These are phyloP conservation scores for Coreoperca whiteheadi DNA, from an alignment of 2,113 vertebrate genomes.

Conservation along the genomic window DNA sequence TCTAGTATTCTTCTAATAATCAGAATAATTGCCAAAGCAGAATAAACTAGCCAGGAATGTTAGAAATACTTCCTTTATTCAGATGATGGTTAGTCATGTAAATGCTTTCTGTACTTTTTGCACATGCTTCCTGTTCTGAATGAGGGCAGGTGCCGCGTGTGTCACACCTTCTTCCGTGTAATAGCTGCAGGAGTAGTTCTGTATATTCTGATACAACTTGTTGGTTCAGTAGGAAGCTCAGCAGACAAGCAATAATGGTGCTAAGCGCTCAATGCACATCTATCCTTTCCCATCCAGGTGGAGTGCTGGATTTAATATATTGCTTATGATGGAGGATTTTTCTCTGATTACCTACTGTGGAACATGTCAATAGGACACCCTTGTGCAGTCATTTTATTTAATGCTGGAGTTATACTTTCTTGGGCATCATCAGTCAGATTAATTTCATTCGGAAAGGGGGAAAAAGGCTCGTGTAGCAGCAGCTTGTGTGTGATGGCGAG, in stretches of 20 bases:
- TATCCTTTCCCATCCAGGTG: neutral
- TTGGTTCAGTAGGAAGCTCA: conserved; percentile 15
- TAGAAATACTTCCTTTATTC: neutral
- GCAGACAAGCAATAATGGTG: neutral
- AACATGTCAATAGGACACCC: neutral
- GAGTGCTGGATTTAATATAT: neutral
- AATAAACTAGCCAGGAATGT: neutral
- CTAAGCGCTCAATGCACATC: neutral
- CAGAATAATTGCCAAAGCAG: neutral
- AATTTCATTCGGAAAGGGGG: neutral
- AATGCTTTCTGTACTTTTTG: neutral
- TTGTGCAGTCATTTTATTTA: conserved; percentile 19
- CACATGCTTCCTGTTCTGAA: neutral
- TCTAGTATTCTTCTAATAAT: neutral
- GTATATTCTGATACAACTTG: conserved; percentile 26
- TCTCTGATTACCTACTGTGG: neutral
- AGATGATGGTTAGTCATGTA: neutral
- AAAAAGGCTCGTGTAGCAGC: conserved; percentile 2
- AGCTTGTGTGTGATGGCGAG: conserved; percentile 20
- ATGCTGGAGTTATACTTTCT: neutral
- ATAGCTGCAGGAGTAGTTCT: conserved; percentile 17
- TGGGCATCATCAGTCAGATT: conserved; percentile 32
- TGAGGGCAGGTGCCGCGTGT: neutral
- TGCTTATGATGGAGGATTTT: neutral
- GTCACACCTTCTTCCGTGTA: conserved; percentile 15